Conservation (phyloP, 2,797 vertebrate species). For the Anomalospiza imberbis region DNA sequence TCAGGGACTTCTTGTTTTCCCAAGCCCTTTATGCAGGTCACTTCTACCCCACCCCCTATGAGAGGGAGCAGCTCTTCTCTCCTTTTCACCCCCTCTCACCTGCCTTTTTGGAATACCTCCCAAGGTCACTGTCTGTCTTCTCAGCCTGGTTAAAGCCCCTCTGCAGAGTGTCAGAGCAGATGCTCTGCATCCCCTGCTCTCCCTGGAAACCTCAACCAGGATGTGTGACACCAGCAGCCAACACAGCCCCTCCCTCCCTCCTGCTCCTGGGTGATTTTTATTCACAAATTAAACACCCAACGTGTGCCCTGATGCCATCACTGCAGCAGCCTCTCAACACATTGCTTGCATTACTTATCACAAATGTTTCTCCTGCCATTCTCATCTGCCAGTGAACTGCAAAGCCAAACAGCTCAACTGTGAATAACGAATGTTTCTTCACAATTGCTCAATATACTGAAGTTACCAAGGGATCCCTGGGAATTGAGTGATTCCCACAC, state of each 20-base stretch:
- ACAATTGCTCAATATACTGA: neutral
- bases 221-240: neutral
- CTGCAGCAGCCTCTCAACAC: neutral
- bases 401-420: neutral
- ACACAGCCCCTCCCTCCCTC: neutral
- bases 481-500: neutral
- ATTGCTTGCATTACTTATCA: neutral
- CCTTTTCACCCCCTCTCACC: neutral
- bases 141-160: neutral
- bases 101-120: neutral
- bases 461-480: neutral
- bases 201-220: neutral
- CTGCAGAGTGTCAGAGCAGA: neutral
- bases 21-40: neutral
- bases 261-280: neutral
- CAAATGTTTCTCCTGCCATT: neutral
- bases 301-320: neutral
- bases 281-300: neutral
- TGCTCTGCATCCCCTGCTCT: neutral
- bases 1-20: neutral
- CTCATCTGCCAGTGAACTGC: neutral
- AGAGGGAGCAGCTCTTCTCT: neutral
- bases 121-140: neutral
- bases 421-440: neutral
- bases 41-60: neutral